Conservation (phyloP, 1,140 invertebrate species). For the Scylla paramamosain region DNA sequence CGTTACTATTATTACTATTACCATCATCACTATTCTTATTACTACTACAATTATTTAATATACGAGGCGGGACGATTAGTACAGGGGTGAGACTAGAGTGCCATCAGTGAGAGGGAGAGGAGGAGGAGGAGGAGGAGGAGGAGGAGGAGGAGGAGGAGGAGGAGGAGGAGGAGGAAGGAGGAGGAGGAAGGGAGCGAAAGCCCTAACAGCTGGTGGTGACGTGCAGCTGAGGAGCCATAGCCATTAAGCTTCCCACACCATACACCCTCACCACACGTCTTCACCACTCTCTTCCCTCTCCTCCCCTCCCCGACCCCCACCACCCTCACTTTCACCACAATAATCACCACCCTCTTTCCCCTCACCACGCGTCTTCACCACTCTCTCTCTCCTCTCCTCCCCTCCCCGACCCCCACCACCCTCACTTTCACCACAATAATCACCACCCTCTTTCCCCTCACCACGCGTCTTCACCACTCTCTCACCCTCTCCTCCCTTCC, state of each 20-base stretch:
- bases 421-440: background rate
- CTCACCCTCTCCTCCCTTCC: background rate
- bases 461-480: background rate
- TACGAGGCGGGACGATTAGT: background rate
- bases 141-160: background rate
- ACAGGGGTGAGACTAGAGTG: background rate
- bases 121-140: background rate
- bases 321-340: background rate
- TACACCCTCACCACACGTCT: background rate
- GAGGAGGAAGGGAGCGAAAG: background rate
- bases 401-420: background rate
- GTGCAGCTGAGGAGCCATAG: constrained; percentile 10
- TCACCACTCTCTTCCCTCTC: background rate
- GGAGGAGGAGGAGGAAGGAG: background rate
- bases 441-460: background rate
- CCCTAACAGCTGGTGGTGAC: background rate
- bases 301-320: background rate
- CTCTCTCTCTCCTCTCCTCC: background rate
- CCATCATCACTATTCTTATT: too few relatives aligned
- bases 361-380: background rate
- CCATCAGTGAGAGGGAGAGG: background rate
- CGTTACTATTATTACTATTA: too few relatives aligned
- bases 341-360: background rate
- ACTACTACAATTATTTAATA: background rate
- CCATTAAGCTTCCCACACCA: constrained; percentile 20